These are phyloP conservation scores for Tenthredo distinguenda DNA, from an alignment of 2,888 invertebrate genomes.

Conservation along the genomic window DNA sequence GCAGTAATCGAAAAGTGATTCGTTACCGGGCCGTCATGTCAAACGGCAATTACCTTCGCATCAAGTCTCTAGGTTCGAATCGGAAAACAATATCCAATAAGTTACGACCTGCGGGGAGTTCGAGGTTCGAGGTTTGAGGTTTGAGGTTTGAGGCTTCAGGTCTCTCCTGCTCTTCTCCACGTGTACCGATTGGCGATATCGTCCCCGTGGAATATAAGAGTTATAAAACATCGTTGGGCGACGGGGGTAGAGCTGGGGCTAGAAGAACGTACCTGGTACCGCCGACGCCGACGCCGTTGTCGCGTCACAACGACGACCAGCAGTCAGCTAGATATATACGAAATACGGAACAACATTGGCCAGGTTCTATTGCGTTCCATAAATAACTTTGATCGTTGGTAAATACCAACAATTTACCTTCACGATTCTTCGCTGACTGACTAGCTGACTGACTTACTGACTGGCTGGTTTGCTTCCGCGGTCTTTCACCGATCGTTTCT, in stretches of 20 bases:
- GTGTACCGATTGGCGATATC: conserved; percentile 47
- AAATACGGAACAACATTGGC: conserved; percentile 32
- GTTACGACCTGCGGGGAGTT: conserved; percentile 51
- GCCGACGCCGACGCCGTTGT: not conserved
- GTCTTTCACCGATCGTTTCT: conserved; percentile 15
- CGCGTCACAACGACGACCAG: conserved; percentile 35
- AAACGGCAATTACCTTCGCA: conserved; percentile 70
- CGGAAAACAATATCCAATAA: conserved; percentile 74
- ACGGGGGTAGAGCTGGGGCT: conserved; percentile 11
- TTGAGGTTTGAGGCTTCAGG: not conserved
- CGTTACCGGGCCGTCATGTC: conserved; percentile 59
- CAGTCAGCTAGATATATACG: not conserved
- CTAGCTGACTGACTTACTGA: conserved; percentile 15
- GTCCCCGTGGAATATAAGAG: conserved; percentile 50
- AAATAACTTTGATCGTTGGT: conserved; percentile 51
- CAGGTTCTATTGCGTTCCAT: conserved; percentile 27
- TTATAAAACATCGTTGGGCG: conserved; percentile 38
- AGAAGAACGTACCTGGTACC: conserved; percentile 42
- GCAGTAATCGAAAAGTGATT: conserved; percentile 49
- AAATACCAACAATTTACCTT: conserved; percentile 51
- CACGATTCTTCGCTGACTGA: conserved; percentile 33
- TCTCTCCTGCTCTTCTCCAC: conserved; percentile 16
- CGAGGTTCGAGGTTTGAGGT: conserved; percentile 7
- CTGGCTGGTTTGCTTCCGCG: not conserved
- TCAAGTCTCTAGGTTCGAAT: conserved; percentile 66